A percentile compares a stretch with the other conserved stretches of the same genome.
These are phyloP conservation scores for Hycleus cichorii DNA, from an alignment of 1,140 invertebrate genomes.

Conservation along the genomic window DNA sequence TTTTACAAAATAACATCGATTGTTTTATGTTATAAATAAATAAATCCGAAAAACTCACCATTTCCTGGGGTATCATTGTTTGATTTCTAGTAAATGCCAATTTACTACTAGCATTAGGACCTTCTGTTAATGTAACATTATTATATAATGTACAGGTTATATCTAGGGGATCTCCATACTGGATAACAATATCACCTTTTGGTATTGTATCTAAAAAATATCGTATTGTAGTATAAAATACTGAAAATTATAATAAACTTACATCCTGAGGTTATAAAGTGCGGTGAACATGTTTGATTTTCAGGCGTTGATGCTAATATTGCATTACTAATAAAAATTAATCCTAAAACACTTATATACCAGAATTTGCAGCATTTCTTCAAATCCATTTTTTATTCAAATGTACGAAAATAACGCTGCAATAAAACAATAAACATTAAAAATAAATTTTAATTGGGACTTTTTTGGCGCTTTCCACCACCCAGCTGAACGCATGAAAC, in stretches of 20 bases:
- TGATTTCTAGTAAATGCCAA: constrained; percentile 12
- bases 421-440: not conserved
- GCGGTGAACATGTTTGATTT: not conserved
- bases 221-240: not conserved
- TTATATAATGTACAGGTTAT: constrained; percentile 23
- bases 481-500: no score
- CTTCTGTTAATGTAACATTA: not conserved
- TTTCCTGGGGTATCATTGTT: constrained; percentile 12
- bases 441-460: no score
- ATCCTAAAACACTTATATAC: constrained; percentile 1
- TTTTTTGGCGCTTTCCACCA: no score
- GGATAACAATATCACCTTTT: constrained; percentile 19
- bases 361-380: constrained; percentile 2
- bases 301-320: not conserved
- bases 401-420: not conserved
- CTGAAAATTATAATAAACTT: not conserved
- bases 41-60: constrained; percentile 5
- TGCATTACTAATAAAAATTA: not conserved
- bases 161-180: constrained; percentile 24
- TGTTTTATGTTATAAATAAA: not conserved
- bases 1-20: not conserved
- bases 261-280: constrained; percentile 1
- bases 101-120: constrained; percentile 16
- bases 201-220: constrained; percentile 19
- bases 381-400: constrained; percentile 1